Conservation (phyloP, 2,113 vertebrate species). For the Callithrix jacchus region DNA sequence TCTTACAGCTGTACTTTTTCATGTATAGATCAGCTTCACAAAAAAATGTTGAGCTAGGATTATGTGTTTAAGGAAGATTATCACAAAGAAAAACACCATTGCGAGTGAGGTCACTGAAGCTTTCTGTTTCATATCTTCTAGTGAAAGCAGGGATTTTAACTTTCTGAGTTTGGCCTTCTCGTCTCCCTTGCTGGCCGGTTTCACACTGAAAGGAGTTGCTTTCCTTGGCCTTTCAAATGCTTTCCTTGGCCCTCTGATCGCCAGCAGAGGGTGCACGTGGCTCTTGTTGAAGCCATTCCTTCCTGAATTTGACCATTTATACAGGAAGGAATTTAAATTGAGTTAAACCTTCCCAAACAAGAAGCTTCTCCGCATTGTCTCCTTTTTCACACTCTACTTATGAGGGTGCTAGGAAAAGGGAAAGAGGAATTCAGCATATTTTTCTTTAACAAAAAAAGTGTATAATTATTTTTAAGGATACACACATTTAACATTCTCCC, state of each 20-base stretch:
- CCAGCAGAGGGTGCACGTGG: conserved; percentile 61
- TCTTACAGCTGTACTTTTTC: not conserved
- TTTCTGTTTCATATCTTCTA: not conserved
- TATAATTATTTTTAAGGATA: conserved; percentile 66
- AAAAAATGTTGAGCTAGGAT: not conserved
- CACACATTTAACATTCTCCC: not conserved
- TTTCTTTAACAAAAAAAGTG: conserved; percentile 56
- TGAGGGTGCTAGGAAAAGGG: conserved; percentile 23
- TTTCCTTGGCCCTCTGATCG: not conserved
- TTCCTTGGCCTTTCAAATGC: not conserved
- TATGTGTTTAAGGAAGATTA: not conserved
- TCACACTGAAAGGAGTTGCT: not conserved
- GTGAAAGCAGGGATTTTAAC: not conserved
- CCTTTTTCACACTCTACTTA: not conserved
- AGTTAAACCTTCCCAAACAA: conserved; percentile 45
- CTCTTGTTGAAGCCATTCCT: not conserved
- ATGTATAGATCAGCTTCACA: not conserved
- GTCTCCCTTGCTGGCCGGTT: not conserved
- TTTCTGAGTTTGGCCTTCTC: not conserved
- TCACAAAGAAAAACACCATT: not conserved
- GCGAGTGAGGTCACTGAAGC: not conserved
- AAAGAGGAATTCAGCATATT: not conserved
- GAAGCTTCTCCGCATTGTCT: not conserved
- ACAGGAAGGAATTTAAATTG: conserved; percentile 19
- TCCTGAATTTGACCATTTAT: not conserved